A percentile compares a stretch with the other conserved stretches of the same genome.
phyloP scores from a whole-genome alignment of 2,113 vertebrate genomes.

The Sigmodon hispidus region DNA sequence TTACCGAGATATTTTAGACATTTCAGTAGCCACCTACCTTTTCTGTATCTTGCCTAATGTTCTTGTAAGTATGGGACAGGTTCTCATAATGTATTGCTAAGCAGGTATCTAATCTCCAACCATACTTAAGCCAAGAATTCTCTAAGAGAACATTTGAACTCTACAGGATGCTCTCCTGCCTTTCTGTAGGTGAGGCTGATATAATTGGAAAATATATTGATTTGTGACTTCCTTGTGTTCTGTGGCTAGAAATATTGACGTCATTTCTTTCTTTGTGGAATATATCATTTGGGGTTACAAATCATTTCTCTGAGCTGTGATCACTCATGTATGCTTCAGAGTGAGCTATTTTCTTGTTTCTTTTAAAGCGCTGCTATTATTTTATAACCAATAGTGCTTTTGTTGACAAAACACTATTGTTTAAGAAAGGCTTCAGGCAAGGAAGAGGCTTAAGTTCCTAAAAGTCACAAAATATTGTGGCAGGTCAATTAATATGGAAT shows the following conservation, averaged over 20 bases:
- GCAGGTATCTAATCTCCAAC: neutral
- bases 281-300: neutral
- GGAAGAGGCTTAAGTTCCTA: neutral
- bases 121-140: neutral
- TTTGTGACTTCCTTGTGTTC: neutral
- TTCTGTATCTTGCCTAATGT: neutral
- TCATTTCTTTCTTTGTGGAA: neutral
- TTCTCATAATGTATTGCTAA: neutral
- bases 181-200: neutral
- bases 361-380: neutral
- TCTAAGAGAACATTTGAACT: neutral
- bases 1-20: neutral
- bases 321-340: neutral
- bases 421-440: neutral
- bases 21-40: neutral
- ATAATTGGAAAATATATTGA: neutral
- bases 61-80: neutral
- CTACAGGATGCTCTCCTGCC: neutral
- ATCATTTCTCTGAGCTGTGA: neutral
- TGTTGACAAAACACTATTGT: neutral
- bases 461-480: neutral
- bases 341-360: neutral
- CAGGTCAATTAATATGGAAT: slow-evolving; percentile 15
- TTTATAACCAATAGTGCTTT: neutral
- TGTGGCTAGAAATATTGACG: neutral